Evolutionary conservation across 2,797 vertebrate genomes (phyloP).

Genomic region (Betta splendens): DNA sequence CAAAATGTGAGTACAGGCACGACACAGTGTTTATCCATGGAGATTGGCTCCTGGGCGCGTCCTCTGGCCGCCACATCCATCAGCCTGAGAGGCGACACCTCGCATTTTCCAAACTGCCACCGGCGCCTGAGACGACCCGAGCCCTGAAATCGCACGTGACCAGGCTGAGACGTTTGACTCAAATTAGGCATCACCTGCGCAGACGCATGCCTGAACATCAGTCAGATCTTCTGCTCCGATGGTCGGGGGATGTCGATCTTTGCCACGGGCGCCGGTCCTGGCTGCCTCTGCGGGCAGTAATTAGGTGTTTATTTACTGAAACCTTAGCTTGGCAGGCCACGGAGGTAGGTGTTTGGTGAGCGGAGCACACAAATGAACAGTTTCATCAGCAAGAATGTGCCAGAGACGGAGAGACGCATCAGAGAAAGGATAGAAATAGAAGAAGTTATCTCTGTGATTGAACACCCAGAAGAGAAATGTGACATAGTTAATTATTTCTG

Average conservation of each 20-base stretch:
- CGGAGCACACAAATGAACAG: constrained; percentile 49
- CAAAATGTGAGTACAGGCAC: constrained; percentile 19
- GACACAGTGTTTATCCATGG: constrained; percentile 19
- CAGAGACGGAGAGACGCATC: constrained; percentile 41
- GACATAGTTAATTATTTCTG: constrained; percentile 58
- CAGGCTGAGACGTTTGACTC: constrained; percentile 69
- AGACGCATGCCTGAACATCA: constrained; percentile 53
- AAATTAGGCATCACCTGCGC: constrained; percentile 66
- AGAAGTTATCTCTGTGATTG: constrained; percentile 44
- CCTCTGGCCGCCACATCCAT: constrained; percentile 47
- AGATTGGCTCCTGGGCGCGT: constrained; percentile 33
- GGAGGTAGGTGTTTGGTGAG: constrained; percentile 41
- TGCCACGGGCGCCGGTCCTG: constrained; percentile 42
- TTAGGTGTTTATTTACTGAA: constrained; percentile 68
- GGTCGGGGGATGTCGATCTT: constrained; percentile 14
- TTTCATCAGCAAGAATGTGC: constrained; percentile 45
- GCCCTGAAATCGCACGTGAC: constrained; percentile 57
- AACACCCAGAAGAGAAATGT: constrained; percentile 49
- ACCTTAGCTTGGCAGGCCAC: constrained; percentile 56
- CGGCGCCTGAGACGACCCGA: constrained; percentile 50
- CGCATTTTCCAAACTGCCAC: constrained; percentile 55
- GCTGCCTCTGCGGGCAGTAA: constrained; percentile 65
- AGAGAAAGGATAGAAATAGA: constrained; percentile 35
- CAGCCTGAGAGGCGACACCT: constrained; percentile 56
- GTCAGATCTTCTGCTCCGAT: constrained; percentile 29